phyloP scores from a whole-genome alignment of 2,113 vertebrate genomes.

The Tragelaphus imberbis region DNA sequence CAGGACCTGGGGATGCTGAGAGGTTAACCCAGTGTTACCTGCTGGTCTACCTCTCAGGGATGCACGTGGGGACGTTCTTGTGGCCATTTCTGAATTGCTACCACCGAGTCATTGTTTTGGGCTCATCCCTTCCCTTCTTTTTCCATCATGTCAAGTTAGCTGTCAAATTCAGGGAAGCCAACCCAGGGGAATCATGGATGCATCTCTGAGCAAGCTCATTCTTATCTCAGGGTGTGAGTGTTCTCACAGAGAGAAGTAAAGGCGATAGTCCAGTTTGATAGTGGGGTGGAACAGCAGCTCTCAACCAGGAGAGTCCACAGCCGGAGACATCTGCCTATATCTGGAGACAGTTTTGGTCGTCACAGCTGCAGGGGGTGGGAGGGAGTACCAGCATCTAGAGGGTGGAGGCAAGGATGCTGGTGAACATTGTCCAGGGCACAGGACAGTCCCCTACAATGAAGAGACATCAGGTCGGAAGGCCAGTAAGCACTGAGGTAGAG shows the following conservation, averaged over 20 bases:
- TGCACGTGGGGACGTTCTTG: fast-evolving
- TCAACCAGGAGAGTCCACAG: not conserved
- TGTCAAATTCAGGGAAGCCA: not conserved
- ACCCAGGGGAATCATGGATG: not conserved
- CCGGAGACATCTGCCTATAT: not conserved
- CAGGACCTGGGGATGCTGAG: too few species aligned
- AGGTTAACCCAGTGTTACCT: not conserved
- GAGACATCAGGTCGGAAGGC: fast-evolving
- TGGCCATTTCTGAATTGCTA: not conserved
- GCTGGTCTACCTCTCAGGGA: not conserved
- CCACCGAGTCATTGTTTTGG: not conserved
- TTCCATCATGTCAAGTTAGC: not conserved
- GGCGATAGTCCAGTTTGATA: fast-evolving
- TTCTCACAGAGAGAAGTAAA: not conserved
- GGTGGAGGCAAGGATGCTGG: too few species aligned
- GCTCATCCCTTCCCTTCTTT: not conserved
- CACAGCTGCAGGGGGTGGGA: too few species aligned
- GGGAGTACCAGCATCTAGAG: too few species aligned
- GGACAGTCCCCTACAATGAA: not conserved
- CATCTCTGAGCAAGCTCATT: not conserved
- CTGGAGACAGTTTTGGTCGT: not conserved
- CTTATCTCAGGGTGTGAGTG: not conserved
- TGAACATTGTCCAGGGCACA: fast-evolving
- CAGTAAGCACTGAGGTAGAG: fast-evolving
- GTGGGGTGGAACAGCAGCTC: too few species aligned